Base-by-base conservation (phyloP, 2,113 vertebrate species). In the Ardeotis arabs region DNA sequence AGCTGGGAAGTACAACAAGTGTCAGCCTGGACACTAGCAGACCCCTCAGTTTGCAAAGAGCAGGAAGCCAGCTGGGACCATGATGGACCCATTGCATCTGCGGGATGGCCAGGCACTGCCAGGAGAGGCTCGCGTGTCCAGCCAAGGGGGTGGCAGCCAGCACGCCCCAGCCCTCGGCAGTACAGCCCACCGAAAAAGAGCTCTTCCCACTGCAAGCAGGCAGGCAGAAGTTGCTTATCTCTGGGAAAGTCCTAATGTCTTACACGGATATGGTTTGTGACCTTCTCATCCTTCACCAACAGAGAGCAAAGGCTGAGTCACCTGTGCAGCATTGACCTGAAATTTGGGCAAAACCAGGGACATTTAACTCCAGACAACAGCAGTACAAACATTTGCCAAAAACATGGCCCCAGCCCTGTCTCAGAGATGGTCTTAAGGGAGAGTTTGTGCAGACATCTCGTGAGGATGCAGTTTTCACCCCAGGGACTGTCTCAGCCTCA, bases 121-220 rank as follows among this genome's bases (percentile, higher is more conserved):
- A 63, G 52, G 15, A 68, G 70, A 68, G 49, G 62, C 53, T 77
- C 0, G 0, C 0, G 6, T 47, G 60, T 44, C 47, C 0, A 2
- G 35, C 17, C 3, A 1, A 22, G 13, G 29, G 8, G 8, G 12
- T 35, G 28, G 52, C 91, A 87, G 52, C 31, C 70, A 31, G 47
- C 14, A 59, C 8, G 16, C 2, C 29, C 27, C 52, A 55, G n/a
- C 22, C n/a, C 41, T n/a, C 19, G 41, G 70, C 74, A 55, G 12
- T 6, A 33, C 35, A 66, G 14, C 10, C 6, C 74, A 37, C 35
- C 4, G 4, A 53, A 55, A 74, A 37, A 15, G 37, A 88, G 49
- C 58, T 44, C 3, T 7, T 53, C 58, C 39, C 55, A 39, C 17
- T 4, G 4, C n/a, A 63, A 44, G 16, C 28, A 28, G 20, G 49